Percentiles rank a stretch among this genome's conserved stretches.
Conservation (phyloP, 2,113 vertebrate species). For the Zapus hudsonius region DNA sequence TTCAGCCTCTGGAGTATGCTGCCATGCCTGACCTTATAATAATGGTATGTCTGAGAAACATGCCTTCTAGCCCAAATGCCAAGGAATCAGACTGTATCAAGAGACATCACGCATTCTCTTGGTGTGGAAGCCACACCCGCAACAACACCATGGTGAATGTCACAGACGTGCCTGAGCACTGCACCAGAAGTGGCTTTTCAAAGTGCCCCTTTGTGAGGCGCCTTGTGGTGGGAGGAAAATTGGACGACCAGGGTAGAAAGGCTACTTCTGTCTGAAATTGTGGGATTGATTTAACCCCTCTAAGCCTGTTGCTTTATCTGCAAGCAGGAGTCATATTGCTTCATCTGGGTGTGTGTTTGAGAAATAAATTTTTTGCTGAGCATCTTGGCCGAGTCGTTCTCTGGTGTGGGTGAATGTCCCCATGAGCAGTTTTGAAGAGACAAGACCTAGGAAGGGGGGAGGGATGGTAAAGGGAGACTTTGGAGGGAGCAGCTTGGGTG, state of each 20-base stretch:
- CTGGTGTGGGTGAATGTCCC: not conserved
- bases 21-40: not conserved
- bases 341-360: not conserved
- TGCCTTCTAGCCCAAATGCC: conserved; percentile 27
- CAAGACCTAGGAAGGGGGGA: not conserved
- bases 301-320: conserved; percentile 30
- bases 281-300: not conserved
- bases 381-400: not conserved
- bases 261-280: not conserved
- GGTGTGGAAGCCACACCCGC: not conserved
- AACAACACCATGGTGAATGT: not conserved
- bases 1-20: not conserved
- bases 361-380: not conserved
- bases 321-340: not conserved
- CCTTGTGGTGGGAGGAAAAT: not conserved
- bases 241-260: not conserved
- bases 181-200: not conserved
- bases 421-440: not conserved
- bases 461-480: not conserved
- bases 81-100: conserved; percentile 9
- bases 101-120: not conserved
- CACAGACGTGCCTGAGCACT: not conserved
- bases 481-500: not conserved
- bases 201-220: not conserved
- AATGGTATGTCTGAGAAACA: not conserved